Base-by-base conservation (phyloP, 2,888 invertebrate genomes). In the Nomada goodeniana region DNA sequence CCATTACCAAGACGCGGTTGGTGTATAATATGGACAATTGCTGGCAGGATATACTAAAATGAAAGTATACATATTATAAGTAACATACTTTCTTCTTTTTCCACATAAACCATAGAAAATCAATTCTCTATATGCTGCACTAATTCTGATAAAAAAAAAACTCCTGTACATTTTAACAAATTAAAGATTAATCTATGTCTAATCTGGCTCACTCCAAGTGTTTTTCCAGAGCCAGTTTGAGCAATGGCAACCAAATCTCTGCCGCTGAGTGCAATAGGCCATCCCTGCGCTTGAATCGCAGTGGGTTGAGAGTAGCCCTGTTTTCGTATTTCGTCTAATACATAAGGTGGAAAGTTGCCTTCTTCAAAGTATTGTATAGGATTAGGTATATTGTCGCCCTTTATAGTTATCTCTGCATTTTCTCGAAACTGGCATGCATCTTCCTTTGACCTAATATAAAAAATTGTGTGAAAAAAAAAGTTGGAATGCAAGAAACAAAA, bases 191-290 rank as follows among this genome's bases (percentile, higher is more conserved):
- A 73, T 70, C 23, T 67, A 72, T 75, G 23, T 72, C 36, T 67
- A 69, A 71, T 76, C 60, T 63, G 52, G 72, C 91, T 92, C 80
- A 93, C 93, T 67, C 95, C 95, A 77, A 95, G 94, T 36, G 95
- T 95, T 91, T 95, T 95, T 72, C 95, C 95, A 52, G 95, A 95
- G 29, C 95, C 95, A 76, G 95, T 95, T 92, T 96, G 96, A 60
- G 96, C 96, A 87, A 96, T 96, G 11, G 96, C 96, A 60, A 96
- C 96, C 91, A 96, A 94, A 92, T 96, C 96, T 82, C 94, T 92
- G n/a, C 96, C 96, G 89, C 95, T 95, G 82, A 96, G 93, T 4
- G 96, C 95, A 78, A 96, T 95, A 1, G 96, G 96, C 96, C 96
- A 96, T 29, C 96, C 96, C 90, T 96, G 95, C 47, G 96, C 94